A percentile compares a stretch with the other conserved stretches of the same genome.
These are phyloP conservation scores for Fragum whitleyi DNA, from an alignment of 2,888 invertebrate species.

Conservation along the genomic window DNA sequence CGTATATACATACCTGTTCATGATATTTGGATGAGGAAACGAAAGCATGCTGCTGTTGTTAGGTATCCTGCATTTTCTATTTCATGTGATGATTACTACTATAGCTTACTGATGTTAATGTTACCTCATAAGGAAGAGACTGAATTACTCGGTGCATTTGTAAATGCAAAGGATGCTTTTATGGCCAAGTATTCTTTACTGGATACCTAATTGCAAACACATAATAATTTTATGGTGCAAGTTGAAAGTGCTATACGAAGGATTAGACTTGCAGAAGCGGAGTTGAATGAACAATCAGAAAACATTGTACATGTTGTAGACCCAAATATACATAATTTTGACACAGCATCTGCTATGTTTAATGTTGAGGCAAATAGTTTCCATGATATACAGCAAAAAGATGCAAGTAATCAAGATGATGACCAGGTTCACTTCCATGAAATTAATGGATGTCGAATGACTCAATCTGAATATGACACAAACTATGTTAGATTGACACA, in stretches of 20 bases:
- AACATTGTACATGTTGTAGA: no score
- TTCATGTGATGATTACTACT: slow-evolving; percentile 39
- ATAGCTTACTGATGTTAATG: slow-evolving; percentile 31
- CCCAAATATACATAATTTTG: not conserved
- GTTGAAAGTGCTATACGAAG: slow-evolving; percentile 28
- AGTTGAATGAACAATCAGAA: not conserved
- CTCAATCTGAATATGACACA: slow-evolving; percentile 20
- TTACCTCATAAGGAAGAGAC: slow-evolving; percentile 31
- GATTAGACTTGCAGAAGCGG: not conserved
- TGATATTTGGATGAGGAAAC: slow-evolving; percentile 38
- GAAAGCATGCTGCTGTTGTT: not conserved
- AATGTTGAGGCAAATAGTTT: no score
- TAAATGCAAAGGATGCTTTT: slow-evolving; percentile 31
- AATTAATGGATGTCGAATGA: slow-evolving; percentile 28
- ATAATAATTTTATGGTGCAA: slow-evolving; percentile 3
- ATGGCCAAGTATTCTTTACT: slow-evolving; percentile 14
- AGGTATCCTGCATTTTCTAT: slow-evolving; percentile 31
- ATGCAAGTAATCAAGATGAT: not conserved
- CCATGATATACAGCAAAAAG: no score
- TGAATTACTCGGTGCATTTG: slow-evolving; percentile 7
- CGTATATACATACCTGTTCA: not conserved
- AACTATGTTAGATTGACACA: not conserved
- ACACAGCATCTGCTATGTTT: no score
- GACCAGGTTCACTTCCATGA: slow-evolving; percentile 10
- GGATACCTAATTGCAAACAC: not conserved